Base-by-base conservation (phyloP, 2,113 vertebrate species). In the Kryptolebias marmoratus region DNA sequence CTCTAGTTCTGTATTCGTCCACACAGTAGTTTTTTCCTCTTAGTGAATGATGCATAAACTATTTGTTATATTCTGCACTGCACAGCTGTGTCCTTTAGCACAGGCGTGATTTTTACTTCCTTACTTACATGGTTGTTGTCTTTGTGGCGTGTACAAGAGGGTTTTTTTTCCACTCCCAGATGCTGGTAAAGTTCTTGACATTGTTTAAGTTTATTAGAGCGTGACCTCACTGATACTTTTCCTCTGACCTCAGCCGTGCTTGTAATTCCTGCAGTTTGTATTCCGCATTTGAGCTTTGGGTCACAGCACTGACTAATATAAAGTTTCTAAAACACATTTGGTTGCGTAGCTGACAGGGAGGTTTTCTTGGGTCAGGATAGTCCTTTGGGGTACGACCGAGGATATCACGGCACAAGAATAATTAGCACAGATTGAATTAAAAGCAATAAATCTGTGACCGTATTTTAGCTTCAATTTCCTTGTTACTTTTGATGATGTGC, bases 221-320 rank as follows among this genome's bases (percentile, higher is more conserved):
- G 44, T 42, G 4, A 42, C n/a, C 10, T 44, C n/a, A 44, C 18
- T 58, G 39, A 61, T 27, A 15, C 18, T 22, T 60, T 44, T 27
- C 36, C 39, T 16, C 39, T 45, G 14, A 22, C 10, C 7, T 8
- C 9, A 2, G 11, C 32, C 28, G 9, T 64, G 55, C 27, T 42
- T 57, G 8, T 68, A 45, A 73, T 50, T 64, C 68, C 28, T 60
- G 16, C 18, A 7, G 27, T 39, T 61, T 57, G 32, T 57, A 44
- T 55, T 32, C 22, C 0, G 16, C 22, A 58, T 52, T 30, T 59
- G 44, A 63, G 60, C 27, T 55, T 52, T 32, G 5, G 6, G 7
- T 61, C 66, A 27, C 0, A 55, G 54, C 31, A 66, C 11, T 65
- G 45, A 42, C 16, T 48, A 58, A 59, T 48, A 15, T 6, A 50